A percentile compares a stretch with the other conserved stretches of the same genome.
Evolutionary conservation across 2,888 invertebrate species (phyloP).

Genomic region (Plusia festucae): DNA sequence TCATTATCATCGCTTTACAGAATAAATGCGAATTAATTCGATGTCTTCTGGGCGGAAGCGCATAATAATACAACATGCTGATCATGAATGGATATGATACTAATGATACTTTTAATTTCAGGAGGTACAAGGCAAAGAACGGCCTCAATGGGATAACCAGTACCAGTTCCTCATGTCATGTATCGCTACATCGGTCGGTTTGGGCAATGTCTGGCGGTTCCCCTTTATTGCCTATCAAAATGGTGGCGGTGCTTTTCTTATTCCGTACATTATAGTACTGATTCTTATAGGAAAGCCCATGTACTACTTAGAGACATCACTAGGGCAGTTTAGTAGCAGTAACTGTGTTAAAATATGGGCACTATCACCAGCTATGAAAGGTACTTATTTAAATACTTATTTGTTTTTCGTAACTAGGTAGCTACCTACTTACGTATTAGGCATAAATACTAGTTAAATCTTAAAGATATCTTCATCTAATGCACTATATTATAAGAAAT

Average conservation of each 20-base stretch:
- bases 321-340: conserved; percentile 95
- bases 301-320: conserved; percentile 94
- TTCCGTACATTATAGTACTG: conserved; percentile 92
- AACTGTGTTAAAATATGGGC: conserved; percentile 93
- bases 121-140: conserved; percentile 57
- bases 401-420: too few species aligned
- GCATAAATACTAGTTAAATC: too few species aligned
- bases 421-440: too few species aligned
- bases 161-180: conserved; percentile 93
- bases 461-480: not conserved
- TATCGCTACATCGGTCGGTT: conserved; percentile 92
- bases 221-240: conserved; percentile 91
- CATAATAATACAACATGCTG: too few species aligned
- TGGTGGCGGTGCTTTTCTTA: conserved; percentile 93
- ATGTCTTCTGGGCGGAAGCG: too few species aligned
- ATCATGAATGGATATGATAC: too few species aligned
- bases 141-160: conserved; percentile 90
- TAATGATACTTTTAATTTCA: conserved; percentile 44
- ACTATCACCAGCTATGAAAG: conserved; percentile 93
- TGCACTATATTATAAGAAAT: too few species aligned
- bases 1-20: too few species aligned
- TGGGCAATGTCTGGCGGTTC: conserved; percentile 92
- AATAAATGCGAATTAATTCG: too few species aligned
- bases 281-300: conserved; percentile 93
- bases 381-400: conserved; percentile 73